Percentiles rank a stretch among this genome's conserved stretches.
phyloP scores from a whole-genome alignment of 2,888 invertebrate genomes.

The Diarsia rubi region DNA sequence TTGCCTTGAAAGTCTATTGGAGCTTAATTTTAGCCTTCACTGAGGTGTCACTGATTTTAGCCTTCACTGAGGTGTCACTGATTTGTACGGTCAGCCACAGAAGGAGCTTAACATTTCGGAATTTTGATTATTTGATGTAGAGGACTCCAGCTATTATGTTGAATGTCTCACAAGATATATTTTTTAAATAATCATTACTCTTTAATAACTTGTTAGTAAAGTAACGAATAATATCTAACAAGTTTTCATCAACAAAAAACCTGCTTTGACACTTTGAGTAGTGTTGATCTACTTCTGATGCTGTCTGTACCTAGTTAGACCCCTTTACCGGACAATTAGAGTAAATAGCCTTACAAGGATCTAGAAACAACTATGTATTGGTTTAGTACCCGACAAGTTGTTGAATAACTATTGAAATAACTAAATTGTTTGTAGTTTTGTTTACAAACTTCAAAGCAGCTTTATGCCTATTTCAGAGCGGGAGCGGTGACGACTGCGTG shows the following conservation, averaged over 20 bases:
- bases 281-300: too few species aligned
- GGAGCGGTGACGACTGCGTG: neutral
- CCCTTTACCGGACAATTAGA: slow-evolving; percentile 35
- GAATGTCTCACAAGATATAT: too few species aligned
- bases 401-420: neutral
- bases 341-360: slow-evolving; percentile 65
- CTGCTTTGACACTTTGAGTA: too few species aligned
- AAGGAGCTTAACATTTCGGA: too few species aligned
- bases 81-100: too few species aligned
- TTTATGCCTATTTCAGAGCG: neutral
- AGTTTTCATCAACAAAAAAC: too few species aligned
- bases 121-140: too few species aligned
- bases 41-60: slow-evolving; percentile 30
- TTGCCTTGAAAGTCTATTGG: slow-evolving; percentile 60
- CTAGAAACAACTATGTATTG: neutral
- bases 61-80: slow-evolving; percentile 47
- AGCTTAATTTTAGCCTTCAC: slow-evolving; percentile 51
- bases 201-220: too few species aligned
- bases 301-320: slow-evolving; percentile 30
- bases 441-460: neutral
- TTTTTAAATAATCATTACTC: too few species aligned
- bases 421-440: neutral
- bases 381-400: neutral
- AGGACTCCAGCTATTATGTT: too few species aligned
- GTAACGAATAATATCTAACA: too few species aligned